phyloP scores from a whole-genome alignment of 2,113 vertebrate species.

The Trogon surrucura region DNA sequence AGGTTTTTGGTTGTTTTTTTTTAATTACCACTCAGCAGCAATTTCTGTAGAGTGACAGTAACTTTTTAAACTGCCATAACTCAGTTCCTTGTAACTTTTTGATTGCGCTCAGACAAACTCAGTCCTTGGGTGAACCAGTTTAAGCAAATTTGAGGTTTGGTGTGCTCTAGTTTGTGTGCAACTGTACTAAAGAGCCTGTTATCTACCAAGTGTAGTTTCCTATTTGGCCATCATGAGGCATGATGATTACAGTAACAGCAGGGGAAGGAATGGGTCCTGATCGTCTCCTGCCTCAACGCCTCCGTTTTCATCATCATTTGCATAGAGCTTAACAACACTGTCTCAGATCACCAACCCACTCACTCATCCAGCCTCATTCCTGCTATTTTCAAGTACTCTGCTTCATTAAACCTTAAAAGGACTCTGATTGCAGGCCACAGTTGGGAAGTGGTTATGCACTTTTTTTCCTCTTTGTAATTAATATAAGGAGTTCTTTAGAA shows the following conservation, averaged over 20 bases:
- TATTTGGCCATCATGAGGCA: background rate
- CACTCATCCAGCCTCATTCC: background rate
- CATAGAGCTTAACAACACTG: background rate
- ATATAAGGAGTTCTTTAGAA: background rate
- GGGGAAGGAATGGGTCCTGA: background rate
- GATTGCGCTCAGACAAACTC: background rate
- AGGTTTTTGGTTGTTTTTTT: background rate
- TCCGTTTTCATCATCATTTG: background rate
- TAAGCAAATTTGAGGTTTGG: background rate
- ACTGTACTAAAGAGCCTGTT: background rate
- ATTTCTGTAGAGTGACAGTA: background rate
- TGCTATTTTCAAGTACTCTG: constrained; percentile 27
- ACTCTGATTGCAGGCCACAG: background rate
- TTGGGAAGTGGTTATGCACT: background rate
- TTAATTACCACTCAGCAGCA: background rate
- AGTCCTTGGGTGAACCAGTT: background rate
- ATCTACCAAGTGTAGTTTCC: background rate
- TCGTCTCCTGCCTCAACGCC: background rate
- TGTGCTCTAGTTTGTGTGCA: background rate
- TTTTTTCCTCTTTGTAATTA: constrained; percentile 13
- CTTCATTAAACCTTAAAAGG: constrained; percentile 55
- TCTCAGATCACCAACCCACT: constrained; percentile 4
- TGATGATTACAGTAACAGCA: background rate
- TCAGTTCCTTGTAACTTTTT: background rate
- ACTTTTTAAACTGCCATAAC: background rate